phyloP scores from a whole-genome alignment of 2,113 vertebrate genomes.

The Leptobrachium ailaonicum region DNA sequence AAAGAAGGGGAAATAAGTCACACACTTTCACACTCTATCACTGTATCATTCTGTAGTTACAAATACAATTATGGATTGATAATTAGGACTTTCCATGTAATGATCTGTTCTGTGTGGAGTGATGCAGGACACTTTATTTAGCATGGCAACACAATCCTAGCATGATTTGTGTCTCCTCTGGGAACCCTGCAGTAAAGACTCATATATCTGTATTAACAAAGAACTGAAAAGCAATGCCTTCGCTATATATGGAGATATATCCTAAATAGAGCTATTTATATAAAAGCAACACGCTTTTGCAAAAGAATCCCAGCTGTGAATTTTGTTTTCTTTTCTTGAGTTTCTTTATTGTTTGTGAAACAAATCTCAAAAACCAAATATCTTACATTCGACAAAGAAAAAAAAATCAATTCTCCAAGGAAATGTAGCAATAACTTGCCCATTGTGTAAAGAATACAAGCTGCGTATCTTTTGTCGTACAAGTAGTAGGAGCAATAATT shows the following conservation, averaged over 20 bases:
- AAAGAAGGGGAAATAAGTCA: too few relatives aligned
- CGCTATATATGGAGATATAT: slow-evolving; percentile 26
- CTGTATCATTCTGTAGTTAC: slow-evolving; percentile 11
- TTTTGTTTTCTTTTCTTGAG: neutral
- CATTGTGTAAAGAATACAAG: slow-evolving; percentile 35
- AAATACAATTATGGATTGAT: slow-evolving; percentile 35
- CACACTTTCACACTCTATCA: neutral
- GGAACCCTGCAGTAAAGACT: neutral
- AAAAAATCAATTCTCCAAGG: slow-evolving; percentile 28
- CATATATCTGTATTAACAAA: slow-evolving; percentile 9
- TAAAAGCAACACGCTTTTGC: slow-evolving; percentile 21
- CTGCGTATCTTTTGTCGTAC: slow-evolving; percentile 23
- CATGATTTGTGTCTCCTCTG: slow-evolving; percentile 19
- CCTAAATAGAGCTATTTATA: slow-evolving; percentile 7
- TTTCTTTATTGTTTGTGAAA: slow-evolving; percentile 24
- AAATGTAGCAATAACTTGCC: slow-evolving; percentile 23
- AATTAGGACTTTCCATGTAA: slow-evolving; percentile 31
- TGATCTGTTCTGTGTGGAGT: slow-evolving; percentile 18
- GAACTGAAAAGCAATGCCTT: slow-evolving; percentile 4
- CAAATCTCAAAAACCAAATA: slow-evolving; percentile 27
- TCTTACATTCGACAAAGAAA: slow-evolving; percentile 24
- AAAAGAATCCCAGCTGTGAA: slow-evolving; percentile 33
- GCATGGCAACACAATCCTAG: slow-evolving; percentile 25
- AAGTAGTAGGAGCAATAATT: slow-evolving; percentile 20
- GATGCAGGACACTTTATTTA: slow-evolving; percentile 14